Conservation (phyloP, 2,888 invertebrate species). For the Drosophila villosipedis region DNA sequence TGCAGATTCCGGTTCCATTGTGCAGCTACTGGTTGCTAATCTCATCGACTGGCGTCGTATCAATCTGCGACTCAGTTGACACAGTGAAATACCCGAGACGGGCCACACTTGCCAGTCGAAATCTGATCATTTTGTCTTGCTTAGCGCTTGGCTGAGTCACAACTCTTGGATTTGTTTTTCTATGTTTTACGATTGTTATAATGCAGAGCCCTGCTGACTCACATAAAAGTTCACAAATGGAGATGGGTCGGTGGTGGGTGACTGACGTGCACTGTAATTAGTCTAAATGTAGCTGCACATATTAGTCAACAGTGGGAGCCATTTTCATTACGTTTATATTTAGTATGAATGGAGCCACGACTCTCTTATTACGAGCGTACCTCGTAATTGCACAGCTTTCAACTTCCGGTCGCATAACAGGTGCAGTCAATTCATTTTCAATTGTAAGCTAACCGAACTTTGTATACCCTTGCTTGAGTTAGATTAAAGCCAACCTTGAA, state of each 20-base stretch:
- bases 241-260: slow-evolving; percentile 2
- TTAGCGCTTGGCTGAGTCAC: slow-evolving; percentile 60
- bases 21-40: slow-evolving; percentile 54
- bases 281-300: slow-evolving; percentile 58
- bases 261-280: slow-evolving; percentile 57
- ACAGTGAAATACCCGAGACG: slow-evolving; percentile 11
- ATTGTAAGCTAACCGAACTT: slow-evolving; percentile 21
- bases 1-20: slow-evolving; percentile 39
- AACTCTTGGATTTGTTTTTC: slow-evolving; percentile 52
- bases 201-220: slow-evolving; percentile 48
- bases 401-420: slow-evolving; percentile 72
- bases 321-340: slow-evolving; percentile 35
- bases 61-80: slow-evolving; percentile 58
- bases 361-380: slow-evolving; percentile 57
- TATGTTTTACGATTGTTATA: slow-evolving; percentile 18
- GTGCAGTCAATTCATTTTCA: slow-evolving; percentile 44
- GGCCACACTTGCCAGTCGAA: slow-evolving; percentile 62
- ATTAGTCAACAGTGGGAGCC: slow-evolving; percentile 63
- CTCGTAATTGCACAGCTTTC: slow-evolving; percentile 59
- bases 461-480: slow-evolving; percentile 14
- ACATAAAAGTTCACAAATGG: slow-evolving; percentile 21
- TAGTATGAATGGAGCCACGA: slow-evolving; percentile 32
- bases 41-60: slow-evolving; percentile 54
- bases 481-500: background rate
- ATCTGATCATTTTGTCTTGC: slow-evolving; percentile 60